A percentile compares a stretch with the other conserved stretches of the same genome.
phyloP scores from a whole-genome alignment of 2,888 invertebrate genomes.

The Torymus auratus region DNA sequence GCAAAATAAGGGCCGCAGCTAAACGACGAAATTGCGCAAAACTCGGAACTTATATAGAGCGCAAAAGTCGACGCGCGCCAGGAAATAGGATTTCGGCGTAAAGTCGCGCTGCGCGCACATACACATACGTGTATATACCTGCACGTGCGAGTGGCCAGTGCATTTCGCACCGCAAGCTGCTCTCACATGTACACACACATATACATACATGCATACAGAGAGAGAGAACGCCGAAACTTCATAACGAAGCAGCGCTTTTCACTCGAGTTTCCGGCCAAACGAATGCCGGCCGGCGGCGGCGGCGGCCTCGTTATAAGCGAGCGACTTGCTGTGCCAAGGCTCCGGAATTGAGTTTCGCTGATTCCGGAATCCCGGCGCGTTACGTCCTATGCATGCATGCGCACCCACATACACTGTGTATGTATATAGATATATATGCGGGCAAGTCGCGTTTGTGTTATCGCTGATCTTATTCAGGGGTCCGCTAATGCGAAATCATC shows the following conservation, averaged over 20 bases:
- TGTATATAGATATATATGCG: neutral
- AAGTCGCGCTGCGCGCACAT: neutral
- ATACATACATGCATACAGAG: neutral
- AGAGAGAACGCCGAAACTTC: slow-evolving; percentile 19
- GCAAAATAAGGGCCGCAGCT: too few relatives aligned
- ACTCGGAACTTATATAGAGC: slow-evolving; percentile 11
- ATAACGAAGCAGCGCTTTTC: slow-evolving; percentile 50
- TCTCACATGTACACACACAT: neutral
- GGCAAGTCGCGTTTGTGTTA: slow-evolving; percentile 15
- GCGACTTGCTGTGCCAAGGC: neutral
- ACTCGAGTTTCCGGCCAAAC: slow-evolving; percentile 8
- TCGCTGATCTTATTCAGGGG: slow-evolving; percentile 47
- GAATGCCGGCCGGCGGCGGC: neutral
- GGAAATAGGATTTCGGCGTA: slow-evolving; percentile 44
- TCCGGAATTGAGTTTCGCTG: slow-evolving; percentile 47
- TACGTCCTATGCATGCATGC: neutral
- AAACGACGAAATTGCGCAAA: slow-evolving; percentile 20
- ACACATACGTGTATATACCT: too few relatives aligned
- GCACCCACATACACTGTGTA: too few relatives aligned
- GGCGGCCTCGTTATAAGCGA: slow-evolving; percentile 42
- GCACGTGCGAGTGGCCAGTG: neutral
- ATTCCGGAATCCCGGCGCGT: slow-evolving; percentile 36
- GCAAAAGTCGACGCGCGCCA: neutral
- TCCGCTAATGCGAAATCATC: slow-evolving; percentile 46
- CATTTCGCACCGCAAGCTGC: slow-evolving; percentile 23